These are phyloP conservation scores for Idaea biselata DNA, from an alignment of 2,888 invertebrate genomes.

Conservation along the genomic window DNA sequence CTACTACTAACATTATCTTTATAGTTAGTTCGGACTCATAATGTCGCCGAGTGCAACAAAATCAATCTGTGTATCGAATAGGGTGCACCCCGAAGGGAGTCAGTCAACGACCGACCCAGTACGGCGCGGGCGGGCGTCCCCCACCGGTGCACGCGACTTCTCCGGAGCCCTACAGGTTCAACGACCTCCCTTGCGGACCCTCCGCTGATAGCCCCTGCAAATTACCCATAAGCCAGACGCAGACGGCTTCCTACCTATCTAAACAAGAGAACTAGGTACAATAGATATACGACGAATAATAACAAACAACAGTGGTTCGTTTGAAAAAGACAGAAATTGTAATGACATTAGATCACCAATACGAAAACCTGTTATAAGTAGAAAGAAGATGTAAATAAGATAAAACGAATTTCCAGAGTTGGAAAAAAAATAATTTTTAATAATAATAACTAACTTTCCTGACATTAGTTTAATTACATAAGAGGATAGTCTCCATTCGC, in stretches of 20 bases:
- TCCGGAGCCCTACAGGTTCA: conserved; percentile 70
- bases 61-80: conserved; percentile 51
- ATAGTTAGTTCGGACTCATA: neutral
- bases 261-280: neutral
- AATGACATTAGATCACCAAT: too few species aligned
- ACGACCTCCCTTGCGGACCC: conserved; percentile 62
- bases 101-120: conserved; percentile 71
- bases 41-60: conserved; percentile 34
- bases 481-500: too few species aligned
- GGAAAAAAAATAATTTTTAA: too few species aligned
- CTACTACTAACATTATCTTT: conserved; percentile 1
- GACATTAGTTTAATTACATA: too few species aligned
- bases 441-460: too few species aligned
- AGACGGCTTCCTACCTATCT: conserved; percentile 45
- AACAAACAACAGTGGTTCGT: too few species aligned
- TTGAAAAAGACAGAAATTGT: neutral
- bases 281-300: neutral
- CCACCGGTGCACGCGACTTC: conserved; percentile 50
- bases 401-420: too few species aligned
- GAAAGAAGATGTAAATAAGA: too few species aligned
- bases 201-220: conserved; percentile 52
- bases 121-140: conserved; percentile 53
- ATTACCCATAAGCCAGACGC: conserved; percentile 37
- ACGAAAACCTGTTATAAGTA: too few species aligned
- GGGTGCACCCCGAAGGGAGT: conserved; percentile 63